Evolutionary conservation across 2,888 invertebrate genomes (phyloP).

Genomic region (Miltochrista miniata): DNA sequence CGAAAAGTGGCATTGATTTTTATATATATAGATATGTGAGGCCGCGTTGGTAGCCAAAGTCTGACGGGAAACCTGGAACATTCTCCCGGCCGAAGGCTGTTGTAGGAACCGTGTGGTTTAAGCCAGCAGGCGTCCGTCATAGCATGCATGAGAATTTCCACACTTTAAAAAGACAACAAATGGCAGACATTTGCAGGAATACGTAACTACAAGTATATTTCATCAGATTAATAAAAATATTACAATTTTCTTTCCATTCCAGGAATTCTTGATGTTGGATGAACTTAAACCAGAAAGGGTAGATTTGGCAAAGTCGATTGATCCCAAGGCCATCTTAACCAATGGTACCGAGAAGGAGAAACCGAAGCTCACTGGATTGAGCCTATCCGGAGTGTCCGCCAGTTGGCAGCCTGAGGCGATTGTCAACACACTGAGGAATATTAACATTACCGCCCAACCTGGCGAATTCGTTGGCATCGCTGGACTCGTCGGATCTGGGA

Average conservation of each 20-base stretch:
- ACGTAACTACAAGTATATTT: too few relatives aligned
- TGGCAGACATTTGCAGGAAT: too few relatives aligned
- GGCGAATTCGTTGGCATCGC: slow-evolving; percentile 87
- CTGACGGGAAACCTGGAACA: too few relatives aligned
- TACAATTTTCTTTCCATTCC: slow-evolving; percentile 25
- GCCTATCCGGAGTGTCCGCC: slow-evolving; percentile 68
- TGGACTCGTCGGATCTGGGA: slow-evolving; percentile 91
- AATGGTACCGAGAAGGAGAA: slow-evolving; percentile 57
- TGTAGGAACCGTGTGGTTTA: too few relatives aligned
- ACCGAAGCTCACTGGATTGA: slow-evolving; percentile 53
- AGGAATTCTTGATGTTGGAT: slow-evolving; percentile 74
- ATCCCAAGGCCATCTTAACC: slow-evolving; percentile 41
- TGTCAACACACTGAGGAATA: slow-evolving; percentile 80
- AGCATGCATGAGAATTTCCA: too few relatives aligned
- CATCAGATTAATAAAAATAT: too few relatives aligned
- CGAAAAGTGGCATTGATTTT: too few relatives aligned
- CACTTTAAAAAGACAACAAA: too few relatives aligned
- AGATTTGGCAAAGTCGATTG: slow-evolving; percentile 43
- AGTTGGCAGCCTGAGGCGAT: slow-evolving; percentile 73
- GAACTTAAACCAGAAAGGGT: slow-evolving; percentile 58
- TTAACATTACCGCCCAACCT: slow-evolving; percentile 76
- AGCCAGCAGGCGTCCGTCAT: too few relatives aligned
- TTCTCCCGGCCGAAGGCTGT: too few relatives aligned
- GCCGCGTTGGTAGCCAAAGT: too few relatives aligned
- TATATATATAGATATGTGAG: too few relatives aligned